phyloP scores from a whole-genome alignment of 2,888 invertebrate species.

The Macrophya annulata region DNA sequence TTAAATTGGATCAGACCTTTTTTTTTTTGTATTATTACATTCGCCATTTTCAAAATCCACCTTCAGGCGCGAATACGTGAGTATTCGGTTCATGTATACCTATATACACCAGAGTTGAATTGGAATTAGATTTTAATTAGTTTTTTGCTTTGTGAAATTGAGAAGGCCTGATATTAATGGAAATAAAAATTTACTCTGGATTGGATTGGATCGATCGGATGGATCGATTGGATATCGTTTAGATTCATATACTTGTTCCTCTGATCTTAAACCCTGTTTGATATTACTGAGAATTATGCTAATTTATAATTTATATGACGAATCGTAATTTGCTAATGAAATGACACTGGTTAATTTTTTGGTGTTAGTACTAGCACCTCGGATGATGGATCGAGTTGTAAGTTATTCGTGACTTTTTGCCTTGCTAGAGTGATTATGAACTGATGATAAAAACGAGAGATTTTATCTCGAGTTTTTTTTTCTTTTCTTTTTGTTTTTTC shows the following conservation, averaged over 20 bases:
- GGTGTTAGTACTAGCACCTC: conserved; percentile 13
- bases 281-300: neutral
- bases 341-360: conserved; percentile 33
- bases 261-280: neutral
- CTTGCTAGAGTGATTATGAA: conserved; percentile 2
- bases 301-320: conserved; percentile 25
- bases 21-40: neutral
- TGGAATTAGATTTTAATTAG: neutral
- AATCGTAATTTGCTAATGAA: conserved; percentile 11
- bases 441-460: neutral
- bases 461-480: neutral
- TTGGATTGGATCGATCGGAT: no score
- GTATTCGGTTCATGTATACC: conserved; percentile 1
- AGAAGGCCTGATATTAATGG: neutral
- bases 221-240: neutral
- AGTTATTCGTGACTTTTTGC: conserved; percentile 17
- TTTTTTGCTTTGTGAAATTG: neutral
- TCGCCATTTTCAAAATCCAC: neutral
- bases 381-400: conserved; percentile 37
- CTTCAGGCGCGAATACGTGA: neutral
- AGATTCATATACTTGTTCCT: no score
- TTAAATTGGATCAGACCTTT: neutral
- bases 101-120: neutral
- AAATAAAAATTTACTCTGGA: neutral
- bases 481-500: no score